Conservation (phyloP, 2,113 vertebrate species). For the Hemibagrus wyckioides region DNA sequence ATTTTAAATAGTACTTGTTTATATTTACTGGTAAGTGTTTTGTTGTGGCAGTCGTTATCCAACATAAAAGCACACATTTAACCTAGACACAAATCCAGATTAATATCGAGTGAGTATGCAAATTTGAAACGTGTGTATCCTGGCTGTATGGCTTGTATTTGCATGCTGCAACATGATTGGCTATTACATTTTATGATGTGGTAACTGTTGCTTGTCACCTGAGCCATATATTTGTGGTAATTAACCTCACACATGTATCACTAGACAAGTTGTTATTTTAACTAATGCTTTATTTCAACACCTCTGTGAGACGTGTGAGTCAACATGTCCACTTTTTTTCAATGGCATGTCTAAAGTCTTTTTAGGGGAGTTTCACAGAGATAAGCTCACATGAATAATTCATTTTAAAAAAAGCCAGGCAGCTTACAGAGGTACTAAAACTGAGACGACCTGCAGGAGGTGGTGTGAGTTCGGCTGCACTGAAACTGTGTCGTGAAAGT, state of each 20-base stretch:
- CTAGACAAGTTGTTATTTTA: neutral
- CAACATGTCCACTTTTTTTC: neutral
- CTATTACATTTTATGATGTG: neutral
- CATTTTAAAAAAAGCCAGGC: too few species aligned
- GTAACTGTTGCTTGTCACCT: neutral
- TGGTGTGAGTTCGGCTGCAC: too few species aligned
- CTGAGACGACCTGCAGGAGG: too few species aligned
- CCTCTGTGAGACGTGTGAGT: neutral
- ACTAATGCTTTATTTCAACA: neutral
- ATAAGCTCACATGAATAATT: too few species aligned
- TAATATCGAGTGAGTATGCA: neutral
- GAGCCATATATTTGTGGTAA: neutral
- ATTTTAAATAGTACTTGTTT: neutral
- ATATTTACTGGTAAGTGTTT: neutral
- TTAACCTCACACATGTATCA: neutral
- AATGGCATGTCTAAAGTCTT: neutral
- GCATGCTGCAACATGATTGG: conserved; percentile 2
- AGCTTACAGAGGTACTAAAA: too few species aligned
- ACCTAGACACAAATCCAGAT: neutral
- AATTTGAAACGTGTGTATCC: neutral
- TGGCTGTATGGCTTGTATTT: neutral
- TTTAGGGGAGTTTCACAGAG: neutral
- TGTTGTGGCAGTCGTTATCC: neutral
- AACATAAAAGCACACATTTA: neutral
- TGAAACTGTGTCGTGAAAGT: too few species aligned